Evolutionary conservation across 2,888 invertebrate genomes (phyloP).

Genomic region (Andricus curvator): DNA sequence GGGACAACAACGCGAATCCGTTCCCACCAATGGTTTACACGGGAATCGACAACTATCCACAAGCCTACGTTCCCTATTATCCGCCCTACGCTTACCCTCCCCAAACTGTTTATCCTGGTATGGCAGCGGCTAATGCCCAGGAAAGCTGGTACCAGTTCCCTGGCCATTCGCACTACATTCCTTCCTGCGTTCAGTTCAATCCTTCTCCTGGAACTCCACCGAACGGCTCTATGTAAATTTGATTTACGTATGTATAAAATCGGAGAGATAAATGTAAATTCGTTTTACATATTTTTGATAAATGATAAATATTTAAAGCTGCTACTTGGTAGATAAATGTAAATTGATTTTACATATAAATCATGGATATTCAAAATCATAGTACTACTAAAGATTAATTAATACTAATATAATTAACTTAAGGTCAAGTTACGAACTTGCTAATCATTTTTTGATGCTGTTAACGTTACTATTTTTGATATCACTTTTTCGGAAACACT

Average conservation of each 20-base stretch:
- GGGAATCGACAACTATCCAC: constrained; percentile 57
- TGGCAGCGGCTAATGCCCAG: constrained; percentile 47
- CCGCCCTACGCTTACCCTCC: constrained; percentile 64
- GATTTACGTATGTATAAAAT: neutral
- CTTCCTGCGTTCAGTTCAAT: constrained; percentile 22
- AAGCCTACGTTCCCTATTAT: constrained; percentile 60
- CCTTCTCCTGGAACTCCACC: neutral
- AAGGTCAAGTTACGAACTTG: neutral
- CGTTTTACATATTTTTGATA: neutral
- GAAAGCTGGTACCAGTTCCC: constrained; percentile 69
- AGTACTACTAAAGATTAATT: neutral
- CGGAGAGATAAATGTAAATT: neutral
- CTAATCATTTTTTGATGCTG: constrained; percentile 29
- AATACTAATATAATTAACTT: neutral
- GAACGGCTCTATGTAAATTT: constrained; percentile 18
- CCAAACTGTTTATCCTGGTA: constrained; percentile 56
- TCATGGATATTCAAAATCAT: constrained; percentile 1
- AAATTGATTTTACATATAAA: constrained; percentile 6
- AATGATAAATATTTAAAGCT: neutral
- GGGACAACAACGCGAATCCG: constrained; percentile 55
- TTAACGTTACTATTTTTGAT: constrained; percentile 37
- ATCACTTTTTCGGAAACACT: constrained; percentile 4
- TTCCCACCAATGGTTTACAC: constrained; percentile 58
- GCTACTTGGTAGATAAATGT: constrained; percentile 1
- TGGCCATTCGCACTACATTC: constrained; percentile 64